These are phyloP conservation scores for Nannoperca australis DNA, from an alignment of 2,797 vertebrate genomes.

Conservation along the genomic window DNA sequence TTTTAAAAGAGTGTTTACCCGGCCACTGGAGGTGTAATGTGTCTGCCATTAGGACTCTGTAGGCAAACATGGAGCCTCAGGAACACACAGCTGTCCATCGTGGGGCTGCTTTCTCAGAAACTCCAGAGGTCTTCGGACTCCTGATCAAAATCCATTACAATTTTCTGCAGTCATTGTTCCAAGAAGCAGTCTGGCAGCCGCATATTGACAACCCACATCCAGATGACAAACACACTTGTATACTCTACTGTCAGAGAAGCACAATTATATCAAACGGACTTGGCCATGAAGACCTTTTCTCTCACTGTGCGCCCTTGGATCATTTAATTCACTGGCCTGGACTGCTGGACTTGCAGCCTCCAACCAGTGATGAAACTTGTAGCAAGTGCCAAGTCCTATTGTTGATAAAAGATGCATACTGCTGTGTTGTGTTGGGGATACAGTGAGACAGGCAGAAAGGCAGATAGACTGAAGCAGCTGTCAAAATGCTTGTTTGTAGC, in stretches of 20 bases:
- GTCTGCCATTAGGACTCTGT: conserved; percentile 72
- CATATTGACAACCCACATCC: conserved; percentile 44
- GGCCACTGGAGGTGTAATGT: conserved; percentile 69
- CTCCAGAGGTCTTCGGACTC: conserved; percentile 38
- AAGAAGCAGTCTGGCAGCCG: conserved; percentile 37
- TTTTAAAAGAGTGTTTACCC: conserved; percentile 75
- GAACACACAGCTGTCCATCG: conserved; percentile 36
- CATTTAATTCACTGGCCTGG: conserved; percentile 29
- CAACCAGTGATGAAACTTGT: conserved; percentile 71
- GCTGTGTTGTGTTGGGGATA: conserved; percentile 76
- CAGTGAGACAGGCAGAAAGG: conserved; percentile 78
- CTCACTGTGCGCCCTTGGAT: conserved; percentile 36
- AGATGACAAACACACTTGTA: conserved; percentile 40
- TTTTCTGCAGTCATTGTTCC: conserved; percentile 36
- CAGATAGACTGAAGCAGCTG: conserved; percentile 82
- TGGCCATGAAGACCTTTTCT: conserved; percentile 22
- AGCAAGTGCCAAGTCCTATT: conserved; percentile 79
- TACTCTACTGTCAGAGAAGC: conserved; percentile 29
- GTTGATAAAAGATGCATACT: conserved; percentile 81
- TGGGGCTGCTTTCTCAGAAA: conserved; percentile 11
- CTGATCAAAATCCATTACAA: conserved; percentile 61
- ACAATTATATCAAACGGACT: conserved; percentile 37
- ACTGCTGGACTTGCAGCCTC: conserved; percentile 53
- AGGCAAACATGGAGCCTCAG: conserved; percentile 61
- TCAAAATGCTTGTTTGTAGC: conserved; percentile 84